These are phyloP conservation scores for Falco columbarius DNA, from an alignment of 2,797 vertebrate species.

Conservation along the genomic window DNA sequence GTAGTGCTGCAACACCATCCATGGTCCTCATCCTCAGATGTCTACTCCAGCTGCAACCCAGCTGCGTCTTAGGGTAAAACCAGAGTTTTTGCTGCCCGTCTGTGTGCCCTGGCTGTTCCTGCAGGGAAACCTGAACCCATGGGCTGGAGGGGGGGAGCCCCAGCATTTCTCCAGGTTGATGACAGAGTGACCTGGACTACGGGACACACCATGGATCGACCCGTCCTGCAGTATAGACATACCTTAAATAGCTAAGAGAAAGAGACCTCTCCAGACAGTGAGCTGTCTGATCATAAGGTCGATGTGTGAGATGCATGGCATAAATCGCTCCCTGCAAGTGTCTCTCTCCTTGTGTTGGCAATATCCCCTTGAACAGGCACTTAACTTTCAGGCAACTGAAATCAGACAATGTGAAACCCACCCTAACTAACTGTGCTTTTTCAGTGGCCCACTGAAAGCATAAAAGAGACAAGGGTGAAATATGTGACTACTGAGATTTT, in stretches of 20 bases:
- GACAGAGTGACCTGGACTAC: not conserved
- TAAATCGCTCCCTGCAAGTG: not conserved
- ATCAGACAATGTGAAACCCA: not conserved
- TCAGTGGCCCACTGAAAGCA: not conserved
- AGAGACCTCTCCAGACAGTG: not conserved
- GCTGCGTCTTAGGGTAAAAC: not conserved
- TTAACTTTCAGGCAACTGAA: not conserved
- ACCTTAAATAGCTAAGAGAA: not conserved
- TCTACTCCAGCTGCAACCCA: not conserved
- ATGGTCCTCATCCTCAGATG: not conserved
- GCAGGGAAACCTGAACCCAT: not conserved
- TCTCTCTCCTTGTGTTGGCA: not conserved
- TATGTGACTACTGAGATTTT: not conserved
- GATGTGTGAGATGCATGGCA: not conserved
- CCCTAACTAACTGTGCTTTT: not conserved
- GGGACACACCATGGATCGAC: not conserved
- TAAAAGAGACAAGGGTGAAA: not conserved
- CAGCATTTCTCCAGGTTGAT: not conserved
- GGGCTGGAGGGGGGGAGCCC: not conserved
- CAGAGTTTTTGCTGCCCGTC: not conserved
- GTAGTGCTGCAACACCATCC: not conserved
- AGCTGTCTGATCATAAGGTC: not conserved
- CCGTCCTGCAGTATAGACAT: not conserved
- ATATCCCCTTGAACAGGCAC: not conserved
- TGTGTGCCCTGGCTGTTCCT: not conserved